Conservation (phyloP, 2,888 invertebrate genomes). For the Noctua janthina region DNA sequence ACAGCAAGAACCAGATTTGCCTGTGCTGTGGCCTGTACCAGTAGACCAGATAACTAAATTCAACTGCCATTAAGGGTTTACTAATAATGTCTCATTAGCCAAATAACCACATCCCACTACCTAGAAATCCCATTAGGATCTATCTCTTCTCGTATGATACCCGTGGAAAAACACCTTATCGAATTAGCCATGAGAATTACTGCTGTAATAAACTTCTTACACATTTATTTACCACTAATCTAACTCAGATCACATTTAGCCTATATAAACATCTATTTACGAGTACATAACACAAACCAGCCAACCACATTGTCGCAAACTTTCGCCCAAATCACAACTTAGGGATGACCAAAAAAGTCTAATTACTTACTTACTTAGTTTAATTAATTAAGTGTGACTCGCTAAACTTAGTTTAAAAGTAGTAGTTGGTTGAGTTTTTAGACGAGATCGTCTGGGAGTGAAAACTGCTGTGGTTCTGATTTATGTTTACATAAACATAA, state of each 20-base stretch:
- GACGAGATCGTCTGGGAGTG: neutral
- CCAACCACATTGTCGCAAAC: conserved; percentile 38
- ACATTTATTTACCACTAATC: conserved; percentile 41
- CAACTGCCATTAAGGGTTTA: neutral
- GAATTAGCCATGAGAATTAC: conserved; percentile 28
- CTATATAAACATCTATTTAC: conserved; percentile 51
- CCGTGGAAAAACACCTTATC: conserved; percentile 1
- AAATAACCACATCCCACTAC: neutral
- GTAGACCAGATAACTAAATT: neutral
- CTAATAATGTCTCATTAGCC: neutral
- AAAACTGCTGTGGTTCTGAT: neutral
- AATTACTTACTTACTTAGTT: conserved; percentile 41
- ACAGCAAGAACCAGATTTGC: neutral
- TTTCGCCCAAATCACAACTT: conserved; percentile 50
- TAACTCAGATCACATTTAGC: conserved; percentile 28
- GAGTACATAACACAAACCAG: conserved; percentile 40
- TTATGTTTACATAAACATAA: neutral
- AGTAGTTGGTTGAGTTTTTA: neutral
- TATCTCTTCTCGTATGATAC: no score
- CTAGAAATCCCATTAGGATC: neutral
- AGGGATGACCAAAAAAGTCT: conserved; percentile 47
- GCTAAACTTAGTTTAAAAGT: conserved; percentile 66
- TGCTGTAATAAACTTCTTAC: conserved; percentile 23
- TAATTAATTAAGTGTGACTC: conserved; percentile 60
- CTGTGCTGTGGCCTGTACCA: neutral